Base-by-base conservation (phyloP, 2,888 invertebrate species). In the Spodoptera exigua region DNA sequence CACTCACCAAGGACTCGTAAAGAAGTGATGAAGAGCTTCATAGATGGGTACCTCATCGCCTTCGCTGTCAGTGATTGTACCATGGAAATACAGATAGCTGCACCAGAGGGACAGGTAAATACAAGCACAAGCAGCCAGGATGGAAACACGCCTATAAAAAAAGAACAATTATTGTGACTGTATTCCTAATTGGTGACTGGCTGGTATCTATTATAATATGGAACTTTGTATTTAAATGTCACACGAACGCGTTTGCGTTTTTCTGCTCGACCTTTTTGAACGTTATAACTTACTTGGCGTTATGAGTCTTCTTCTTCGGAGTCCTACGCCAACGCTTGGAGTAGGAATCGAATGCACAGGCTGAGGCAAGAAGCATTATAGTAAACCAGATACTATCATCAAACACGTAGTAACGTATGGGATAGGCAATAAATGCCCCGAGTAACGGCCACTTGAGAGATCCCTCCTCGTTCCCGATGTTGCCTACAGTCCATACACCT, bases 401-500 rank as follows among this genome's bases (percentile, higher is more conserved):
- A 56, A 96, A 96, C 48, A 97, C 94, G 74, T 96, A 96, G 88
- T 96, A 96, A 13, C 97, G 95, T 0, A 96, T 83, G 0, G 96
- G 96, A 81, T 97, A 96, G 0, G 95, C 87, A 0, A 94, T 71
- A 76, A 96, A 96, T 0, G 98, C 96, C 0, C 96, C 96, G 0
- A 96, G 51, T 0, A 98, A 83, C 0, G 97, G 95, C 84, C 96
- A 95, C 93, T 96, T 96, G 34, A 98, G 92, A 0, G 95, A 89
- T 1, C 98, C 98, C 78, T 95, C 93, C 83, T 98, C 97, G 1
- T 96, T 95, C 0, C 99, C 99, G 67, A 99, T 96, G 82, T 99
- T 99, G 21, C 98, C 98, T 9, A 98, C 97, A 0, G 96, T 95
- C 96, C 98, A 97, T 0, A 98, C 97, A 76, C 98, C 99, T 98